These are phyloP conservation scores for Phoenicopterus ruber DNA, from an alignment of 2,113 vertebrate genomes.

Conservation along the genomic window DNA sequence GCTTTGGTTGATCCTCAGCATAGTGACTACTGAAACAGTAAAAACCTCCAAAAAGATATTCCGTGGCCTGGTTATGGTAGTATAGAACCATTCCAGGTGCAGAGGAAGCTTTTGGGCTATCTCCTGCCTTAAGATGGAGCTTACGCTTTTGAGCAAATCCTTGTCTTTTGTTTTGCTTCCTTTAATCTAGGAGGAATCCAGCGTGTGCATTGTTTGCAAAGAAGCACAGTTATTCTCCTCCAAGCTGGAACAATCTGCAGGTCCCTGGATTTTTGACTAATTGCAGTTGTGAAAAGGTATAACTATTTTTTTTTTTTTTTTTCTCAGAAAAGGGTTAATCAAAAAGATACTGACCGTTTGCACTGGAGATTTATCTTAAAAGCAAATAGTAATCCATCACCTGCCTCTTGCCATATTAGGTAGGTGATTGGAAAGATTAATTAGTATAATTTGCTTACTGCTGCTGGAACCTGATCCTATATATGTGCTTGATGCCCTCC, in stretches of 20 bases:
- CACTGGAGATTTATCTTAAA: neutral
- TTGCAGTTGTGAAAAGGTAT: neutral
- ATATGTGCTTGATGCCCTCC: neutral
- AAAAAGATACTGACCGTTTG: neutral
- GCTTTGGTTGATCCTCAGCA: neutral
- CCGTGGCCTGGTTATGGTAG: rapidly evolving
- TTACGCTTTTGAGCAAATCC: neutral
- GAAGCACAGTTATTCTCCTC: neutral
- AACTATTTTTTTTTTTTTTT: neutral
- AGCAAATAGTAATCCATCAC: neutral
- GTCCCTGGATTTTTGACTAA: neutral
- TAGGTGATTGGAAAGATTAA: neutral
- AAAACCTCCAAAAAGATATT: neutral
- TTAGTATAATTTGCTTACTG: neutral
- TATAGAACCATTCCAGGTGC: neutral
- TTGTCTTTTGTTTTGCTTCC: neutral
- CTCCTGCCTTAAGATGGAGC: neutral
- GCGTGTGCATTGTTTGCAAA: neutral
- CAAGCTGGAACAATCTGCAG: neutral
- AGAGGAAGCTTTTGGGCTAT: neutral
- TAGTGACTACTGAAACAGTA: neutral
- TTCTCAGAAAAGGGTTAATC: neutral
- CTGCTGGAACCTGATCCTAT: neutral
- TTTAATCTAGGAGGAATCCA: neutral
- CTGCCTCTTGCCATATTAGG: neutral